These are phyloP conservation scores for Apamea sordens DNA, from an alignment of 2,888 invertebrate species.

Conservation along the genomic window DNA sequence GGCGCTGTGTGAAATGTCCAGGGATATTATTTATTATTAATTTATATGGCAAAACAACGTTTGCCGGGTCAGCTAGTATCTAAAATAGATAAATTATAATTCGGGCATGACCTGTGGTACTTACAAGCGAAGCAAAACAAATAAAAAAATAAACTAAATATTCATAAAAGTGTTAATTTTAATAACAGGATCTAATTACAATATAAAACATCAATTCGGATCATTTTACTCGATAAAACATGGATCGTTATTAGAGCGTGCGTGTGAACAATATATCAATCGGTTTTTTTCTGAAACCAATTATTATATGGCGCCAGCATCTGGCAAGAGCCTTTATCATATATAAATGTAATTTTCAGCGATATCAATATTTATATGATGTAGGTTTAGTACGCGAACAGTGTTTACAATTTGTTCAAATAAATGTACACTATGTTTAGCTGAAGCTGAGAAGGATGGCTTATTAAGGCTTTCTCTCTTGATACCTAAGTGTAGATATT, in stretches of 20 bases:
- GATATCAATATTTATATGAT: conserved; percentile 36
- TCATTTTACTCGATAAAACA: conserved; percentile 32
- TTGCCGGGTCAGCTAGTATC: not conserved
- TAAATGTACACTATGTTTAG: not conserved
- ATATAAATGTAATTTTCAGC: conserved; percentile 40
- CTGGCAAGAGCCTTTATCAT: conserved; percentile 37
- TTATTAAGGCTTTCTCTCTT: not conserved
- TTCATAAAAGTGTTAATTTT: not conserved
- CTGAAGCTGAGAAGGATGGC: not conserved
- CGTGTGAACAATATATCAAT: conserved; percentile 58
- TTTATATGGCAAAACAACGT: too few species aligned
- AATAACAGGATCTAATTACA: conserved; percentile 44
- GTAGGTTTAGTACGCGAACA: conserved; percentile 35
- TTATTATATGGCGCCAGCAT: conserved; percentile 64
- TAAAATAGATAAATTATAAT: not conserved
- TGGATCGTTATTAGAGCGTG: conserved; percentile 42
- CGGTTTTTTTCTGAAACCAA: conserved; percentile 57
- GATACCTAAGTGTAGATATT: not conserved
- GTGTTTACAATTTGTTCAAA: conserved; percentile 32
- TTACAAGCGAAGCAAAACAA: not conserved
- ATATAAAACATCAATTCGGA: conserved; percentile 42
- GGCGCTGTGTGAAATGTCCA: too few species aligned
- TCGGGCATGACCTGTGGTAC: not conserved
- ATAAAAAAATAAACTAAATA: not conserved
- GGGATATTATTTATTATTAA: too few species aligned